phyloP scores from a whole-genome alignment of 2,797 vertebrate genomes.

The Arnoldichthys spilopterus region DNA sequence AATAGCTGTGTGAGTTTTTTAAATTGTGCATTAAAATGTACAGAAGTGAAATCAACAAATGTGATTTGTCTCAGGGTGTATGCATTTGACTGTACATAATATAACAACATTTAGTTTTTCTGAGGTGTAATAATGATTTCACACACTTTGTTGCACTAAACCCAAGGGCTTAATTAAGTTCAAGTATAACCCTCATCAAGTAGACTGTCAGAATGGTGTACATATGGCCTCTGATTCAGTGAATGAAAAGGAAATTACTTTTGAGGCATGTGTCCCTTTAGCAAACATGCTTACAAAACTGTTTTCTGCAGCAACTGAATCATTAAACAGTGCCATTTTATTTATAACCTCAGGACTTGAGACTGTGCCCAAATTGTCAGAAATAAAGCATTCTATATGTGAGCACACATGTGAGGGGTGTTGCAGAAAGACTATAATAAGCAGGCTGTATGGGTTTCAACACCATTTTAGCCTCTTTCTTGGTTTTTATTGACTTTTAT shows the following conservation, averaged over 20 bases:
- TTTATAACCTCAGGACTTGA: conserved; percentile 55
- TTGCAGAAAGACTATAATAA: conserved; percentile 53
- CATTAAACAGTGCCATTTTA: conserved; percentile 58
- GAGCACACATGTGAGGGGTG: conserved; percentile 37
- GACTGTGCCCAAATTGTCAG: conserved; percentile 49
- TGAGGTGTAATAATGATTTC: too few relatives aligned
- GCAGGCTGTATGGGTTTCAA: conserved; percentile 43
- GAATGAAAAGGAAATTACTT: neutral
- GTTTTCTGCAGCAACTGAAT: conserved; percentile 42
- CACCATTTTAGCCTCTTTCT: conserved; percentile 48
- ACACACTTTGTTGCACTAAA: too few relatives aligned
- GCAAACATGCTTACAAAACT: conserved; percentile 27
- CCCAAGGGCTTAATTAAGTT: too few relatives aligned
- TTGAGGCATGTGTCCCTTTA: neutral
- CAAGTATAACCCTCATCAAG: neutral
- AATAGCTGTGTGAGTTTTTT: too few relatives aligned
- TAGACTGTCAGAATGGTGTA: neutral
- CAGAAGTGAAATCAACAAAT: too few relatives aligned
- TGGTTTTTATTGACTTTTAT: conserved; percentile 60
- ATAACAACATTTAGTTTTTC: too few relatives aligned
- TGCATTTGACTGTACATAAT: too few relatives aligned
- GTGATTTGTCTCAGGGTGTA: too few relatives aligned
- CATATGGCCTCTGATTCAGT: neutral
- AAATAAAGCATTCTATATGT: conserved; percentile 56
- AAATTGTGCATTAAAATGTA: too few relatives aligned